Conservation (phyloP, 2,113 vertebrate species). For the Dipodomys spectabilis region DNA sequence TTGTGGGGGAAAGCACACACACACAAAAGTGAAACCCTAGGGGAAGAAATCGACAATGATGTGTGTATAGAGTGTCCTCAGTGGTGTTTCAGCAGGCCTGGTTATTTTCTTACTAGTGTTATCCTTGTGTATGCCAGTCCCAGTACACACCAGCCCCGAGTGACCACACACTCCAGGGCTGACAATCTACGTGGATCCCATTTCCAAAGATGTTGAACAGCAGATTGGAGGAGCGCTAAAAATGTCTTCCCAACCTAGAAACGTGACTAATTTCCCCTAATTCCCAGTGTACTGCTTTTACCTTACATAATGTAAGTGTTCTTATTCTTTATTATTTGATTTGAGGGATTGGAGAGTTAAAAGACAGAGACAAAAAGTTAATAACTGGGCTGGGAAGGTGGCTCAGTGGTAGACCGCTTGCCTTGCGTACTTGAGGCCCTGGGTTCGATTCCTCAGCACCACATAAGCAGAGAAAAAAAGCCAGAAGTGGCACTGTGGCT, state of each 20-base stretch:
- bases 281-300: neutral
- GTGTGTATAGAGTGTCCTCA: neutral
- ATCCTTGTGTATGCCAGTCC: neutral
- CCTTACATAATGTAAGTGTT: neutral
- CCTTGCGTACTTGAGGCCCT: too few species aligned
- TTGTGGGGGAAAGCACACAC: neutral
- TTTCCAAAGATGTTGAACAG: too few species aligned
- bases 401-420: too few species aligned
- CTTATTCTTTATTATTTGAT: neutral
- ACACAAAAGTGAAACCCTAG: neutral
- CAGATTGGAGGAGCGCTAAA: neutral
- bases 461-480: too few species aligned
- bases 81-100: neutral
- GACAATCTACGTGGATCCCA: neutral
- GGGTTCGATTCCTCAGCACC: too few species aligned
- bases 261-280: neutral
- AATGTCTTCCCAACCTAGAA: neutral
- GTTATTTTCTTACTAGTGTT: neutral
- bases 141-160: accelerated
- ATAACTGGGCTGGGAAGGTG: neutral
- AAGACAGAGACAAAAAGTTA: constrained; percentile 19
- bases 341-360: neutral
- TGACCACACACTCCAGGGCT: neutral
- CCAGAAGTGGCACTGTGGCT: too few species aligned
- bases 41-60: neutral